Evolutionary conservation across 2,113 vertebrate genomes (phyloP), one percentile per base, ranked within the genome.

Genomic region (Polypterus bichir): DNA sequence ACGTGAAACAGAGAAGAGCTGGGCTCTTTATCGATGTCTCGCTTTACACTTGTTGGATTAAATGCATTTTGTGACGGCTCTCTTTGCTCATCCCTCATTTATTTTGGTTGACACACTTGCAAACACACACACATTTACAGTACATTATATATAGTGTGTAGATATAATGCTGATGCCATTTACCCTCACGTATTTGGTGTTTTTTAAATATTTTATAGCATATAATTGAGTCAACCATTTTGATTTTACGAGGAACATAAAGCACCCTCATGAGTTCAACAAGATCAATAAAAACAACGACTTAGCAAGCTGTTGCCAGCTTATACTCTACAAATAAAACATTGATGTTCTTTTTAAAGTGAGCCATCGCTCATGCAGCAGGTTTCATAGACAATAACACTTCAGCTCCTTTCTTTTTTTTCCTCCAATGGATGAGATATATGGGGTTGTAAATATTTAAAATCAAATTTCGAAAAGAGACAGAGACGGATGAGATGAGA

Each of bases 391-490:
- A 97, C 92, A 97, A 93, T 91, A 91, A 89, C 88, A 93, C 89
- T 97, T 94, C 88, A 84, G 91, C 86, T 88, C 90, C 27, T 27
- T 27, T 27, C 27, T 27, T 27, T 27, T 27, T 27, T 27, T 92
- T 90, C 97, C 97, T 97, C 86, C 80, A 91, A 83, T 89, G 81
- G 85, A 77, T 83, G 93, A 97, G 94, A 97, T 93, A 76, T 94
- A 97, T 92, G 92, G 89, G 76, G 87, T 83, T 90, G 91, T 97
- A 97, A 98, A 98, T 97, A 97, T 97, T 98, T 97, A 98, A 98
- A 98, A 98, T 97, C 93, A 97, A 98, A 98, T 97, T 94, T 95
- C 89, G 93, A 92, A 93, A 97, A 92, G 93, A 88, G 93, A 94
- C 94, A 92, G 81, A 96, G 95, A 98, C 92, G 88, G 88, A 98